Base-by-base conservation (phyloP, 1,140 invertebrate species). In the Achroia grisella region DNA sequence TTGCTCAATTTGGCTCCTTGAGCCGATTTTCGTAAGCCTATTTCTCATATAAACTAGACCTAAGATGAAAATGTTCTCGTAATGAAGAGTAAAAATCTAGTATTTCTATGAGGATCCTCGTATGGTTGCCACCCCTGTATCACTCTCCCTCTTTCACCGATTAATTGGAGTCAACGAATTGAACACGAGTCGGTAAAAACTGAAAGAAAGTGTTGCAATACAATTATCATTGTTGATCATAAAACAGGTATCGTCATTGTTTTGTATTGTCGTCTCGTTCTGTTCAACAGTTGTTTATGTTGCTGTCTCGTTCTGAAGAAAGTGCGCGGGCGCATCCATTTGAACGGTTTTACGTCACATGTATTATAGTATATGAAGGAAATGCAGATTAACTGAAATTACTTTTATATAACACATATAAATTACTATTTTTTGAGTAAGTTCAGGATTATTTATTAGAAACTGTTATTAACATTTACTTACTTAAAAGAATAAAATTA, bases 161-260 rank as follows among this genome's bases (percentile, higher is more conserved):
- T 71, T 71, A 78, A 49, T 56, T 52, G 56, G 48, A 77, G 71
- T 70, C 73, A 74, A 71, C 57, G 71, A 65, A 70, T 65, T 49
- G 60, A 47, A 57, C 67, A 62, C 69, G 62, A 52, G 48, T 70
- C 47, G 49, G 34, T 57, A 68, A 66, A 68, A 65, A 62, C 62
- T 59, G 52, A 51, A 80, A 78, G 78, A 82, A 82, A 82, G 76
- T 78, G 52, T 72, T 74, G 72, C 67, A 59, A 69, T 50, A 64
- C 56, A 59, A 58, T 23, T 53, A 57, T 59, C 56, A 53, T 37
- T 52, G 44, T 39, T 40, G 40, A 49, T 39, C 39, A 61, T 63
- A 71, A 74, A 75, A 73, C 66, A 41, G 43, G 46, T 33, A 40
- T 13, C 44, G 47, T 64, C 56, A 68, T 71, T 73, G 71, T 74